These are phyloP conservation scores for Polypedilum vanderplanki DNA, from an alignment of 1,140 invertebrate species.

Conservation along the genomic window DNA sequence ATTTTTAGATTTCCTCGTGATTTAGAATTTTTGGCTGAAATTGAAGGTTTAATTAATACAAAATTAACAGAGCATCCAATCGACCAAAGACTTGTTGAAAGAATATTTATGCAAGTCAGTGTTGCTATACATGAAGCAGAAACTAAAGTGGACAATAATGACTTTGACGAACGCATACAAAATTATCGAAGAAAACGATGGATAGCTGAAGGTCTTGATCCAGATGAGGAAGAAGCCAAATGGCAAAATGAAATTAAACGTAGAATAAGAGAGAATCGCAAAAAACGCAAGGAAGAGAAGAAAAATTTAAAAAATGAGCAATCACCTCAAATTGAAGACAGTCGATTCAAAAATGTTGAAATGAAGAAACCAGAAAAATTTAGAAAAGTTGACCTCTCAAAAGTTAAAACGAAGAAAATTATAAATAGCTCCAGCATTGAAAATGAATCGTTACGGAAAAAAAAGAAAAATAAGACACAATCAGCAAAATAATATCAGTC, in stretches of 20 bases:
- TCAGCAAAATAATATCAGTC: constrained; percentile 25
- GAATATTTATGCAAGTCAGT: constrained; percentile 83
- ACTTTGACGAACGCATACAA: constrained; percentile 81
- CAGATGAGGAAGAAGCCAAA: constrained; percentile 61
- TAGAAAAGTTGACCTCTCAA: constrained; percentile 30
- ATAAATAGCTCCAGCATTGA: constrained; percentile 31
- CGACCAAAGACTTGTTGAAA: constrained; percentile 42
- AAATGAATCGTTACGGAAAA: too few relatives aligned
- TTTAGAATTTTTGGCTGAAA: constrained; percentile 73
- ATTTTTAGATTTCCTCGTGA: constrained; percentile 84
- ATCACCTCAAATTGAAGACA: constrained; percentile 35
- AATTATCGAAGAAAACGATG: constrained; percentile 84
- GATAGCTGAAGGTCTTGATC: constrained; percentile 75
- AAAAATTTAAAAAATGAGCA: constrained; percentile 30
- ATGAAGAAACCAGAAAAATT: constrained; percentile 34
- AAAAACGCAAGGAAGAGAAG: not conserved
- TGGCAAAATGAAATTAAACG: constrained; percentile 25
- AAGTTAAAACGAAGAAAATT: constrained; percentile 30
- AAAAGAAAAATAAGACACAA: constrained; percentile 32
- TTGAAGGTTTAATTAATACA: constrained; percentile 77
- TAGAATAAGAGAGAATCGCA: not conserved
- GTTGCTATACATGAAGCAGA: constrained; percentile 86
- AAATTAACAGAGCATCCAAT: constrained; percentile 63
- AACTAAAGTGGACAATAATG: constrained; percentile 81
- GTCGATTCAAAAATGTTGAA: constrained; percentile 39